Base-by-base conservation (phyloP, 2,797 vertebrate species). In the Protosalanx chinensis region DNA sequence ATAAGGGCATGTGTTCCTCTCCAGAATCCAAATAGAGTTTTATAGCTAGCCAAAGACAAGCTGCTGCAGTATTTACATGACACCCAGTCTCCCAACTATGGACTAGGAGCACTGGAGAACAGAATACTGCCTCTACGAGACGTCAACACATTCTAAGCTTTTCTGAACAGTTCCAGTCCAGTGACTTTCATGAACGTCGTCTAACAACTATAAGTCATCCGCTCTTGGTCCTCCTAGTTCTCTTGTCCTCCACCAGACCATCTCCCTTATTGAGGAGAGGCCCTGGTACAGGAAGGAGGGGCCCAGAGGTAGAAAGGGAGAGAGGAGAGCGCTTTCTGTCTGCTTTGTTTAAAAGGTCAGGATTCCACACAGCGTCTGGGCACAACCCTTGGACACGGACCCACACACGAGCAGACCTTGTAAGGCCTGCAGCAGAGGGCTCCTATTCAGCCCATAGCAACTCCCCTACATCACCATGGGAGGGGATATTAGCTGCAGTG, bases 321-420 rank as follows among this genome's bases (percentile, higher is more conserved):
- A 71, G 46, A n/a, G 29, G 49, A 4, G n/a, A 15, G 53, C 33
- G 41, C 46, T 70, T 81, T 62, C 49, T 53, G 30, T 63, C 76
- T 67, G 72, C 73, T 86, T 83, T 82, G 78, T 80, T 77, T 73
- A 60, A 88, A 88, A 91, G 84, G 86, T 89, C 88, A 80, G 70
- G 86, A 85, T 87, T 85, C 82, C 83, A 61, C 68, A 35, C 72
- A 74, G 87, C 80, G 76, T 84, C 84, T 59, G 72, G 53, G 61
- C 33, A 41, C 33, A 41, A 32, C 58, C 67, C 41, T 46, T 46
- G 41, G 41, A 64, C 49, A 53, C 60, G 16, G 27, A 53, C 67
- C 76, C 70, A 68, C 69, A 61, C 72, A 72, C 64, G 58, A 23
- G n/a, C 59, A 62, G 23, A 64, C 46, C 27, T 1, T 7, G 58